Evolutionary conservation across 2,113 vertebrate genomes (phyloP).

Genomic region (Ammospiza nelsoni): DNA sequence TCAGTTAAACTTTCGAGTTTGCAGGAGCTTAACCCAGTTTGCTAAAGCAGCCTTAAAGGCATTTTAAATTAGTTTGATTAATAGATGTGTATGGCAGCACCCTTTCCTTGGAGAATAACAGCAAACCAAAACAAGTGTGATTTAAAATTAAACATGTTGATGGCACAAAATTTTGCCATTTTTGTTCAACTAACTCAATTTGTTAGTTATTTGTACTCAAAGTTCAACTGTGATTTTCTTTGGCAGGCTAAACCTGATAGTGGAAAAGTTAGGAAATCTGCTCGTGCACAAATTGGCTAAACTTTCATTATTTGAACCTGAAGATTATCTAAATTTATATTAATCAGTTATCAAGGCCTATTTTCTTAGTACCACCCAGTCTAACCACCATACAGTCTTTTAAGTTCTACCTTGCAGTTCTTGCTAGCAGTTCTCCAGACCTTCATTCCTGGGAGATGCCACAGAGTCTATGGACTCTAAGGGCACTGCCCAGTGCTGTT

Average conservation of each 20-base stretch:
- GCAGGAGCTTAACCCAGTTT: not conserved
- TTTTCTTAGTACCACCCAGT: not conserved
- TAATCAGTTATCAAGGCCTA: not conserved
- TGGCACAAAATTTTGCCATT: not conserved
- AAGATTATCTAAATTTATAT: not conserved
- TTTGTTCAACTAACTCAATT: not conserved
- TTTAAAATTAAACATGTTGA: not conserved
- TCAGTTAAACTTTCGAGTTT: too few species aligned
- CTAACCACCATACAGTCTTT: not conserved
- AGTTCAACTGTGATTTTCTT: not conserved
- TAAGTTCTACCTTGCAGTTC: not conserved
- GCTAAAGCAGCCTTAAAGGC: not conserved
- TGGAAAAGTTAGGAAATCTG: not conserved
- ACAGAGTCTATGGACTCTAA: not conserved
- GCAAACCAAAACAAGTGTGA: not conserved
- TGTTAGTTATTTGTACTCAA: not conserved
- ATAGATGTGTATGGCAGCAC: fast-evolving
- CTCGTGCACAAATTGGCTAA: not conserved
- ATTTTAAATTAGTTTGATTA: not conserved
- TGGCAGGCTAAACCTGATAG: not conserved
- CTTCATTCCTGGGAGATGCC: not conserved
- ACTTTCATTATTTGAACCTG: not conserved
- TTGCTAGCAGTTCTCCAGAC: not conserved
- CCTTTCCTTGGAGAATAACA: not conserved
- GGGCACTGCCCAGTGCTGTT: not conserved